These are phyloP conservation scores for Equus przewalskii DNA, from an alignment of 2,113 vertebrate genomes.

Conservation along the genomic window DNA sequence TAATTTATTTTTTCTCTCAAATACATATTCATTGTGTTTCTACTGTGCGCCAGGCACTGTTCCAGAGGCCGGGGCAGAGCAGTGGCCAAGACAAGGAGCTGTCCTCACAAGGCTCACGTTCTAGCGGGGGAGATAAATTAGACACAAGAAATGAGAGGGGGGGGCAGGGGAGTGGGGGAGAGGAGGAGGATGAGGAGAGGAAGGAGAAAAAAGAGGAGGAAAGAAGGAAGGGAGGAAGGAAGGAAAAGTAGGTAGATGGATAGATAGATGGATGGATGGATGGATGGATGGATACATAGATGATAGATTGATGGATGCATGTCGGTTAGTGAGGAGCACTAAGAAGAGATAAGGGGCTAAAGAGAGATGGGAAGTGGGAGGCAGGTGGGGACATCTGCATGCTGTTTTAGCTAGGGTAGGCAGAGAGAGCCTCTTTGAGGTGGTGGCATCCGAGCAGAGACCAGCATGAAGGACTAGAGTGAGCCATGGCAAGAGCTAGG, in stretches of 20 bases:
- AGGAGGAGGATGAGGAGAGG: too few species aligned
- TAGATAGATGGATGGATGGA: background rate
- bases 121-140: background rate
- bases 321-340: background rate
- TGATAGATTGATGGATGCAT: background rate
- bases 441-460: background rate
- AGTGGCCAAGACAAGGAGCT: background rate
- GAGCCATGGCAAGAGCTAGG: background rate
- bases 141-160: background rate
- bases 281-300: background rate
- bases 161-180: too few species aligned
- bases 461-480: background rate
- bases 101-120: background rate
- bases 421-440: too few species aligned
- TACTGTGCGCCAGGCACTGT: background rate
- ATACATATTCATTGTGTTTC: background rate
- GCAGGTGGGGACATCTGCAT: background rate
- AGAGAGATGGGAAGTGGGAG: too few species aligned
- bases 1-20: background rate
- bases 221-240: background rate
- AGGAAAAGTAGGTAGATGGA: background rate
- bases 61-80: background rate
- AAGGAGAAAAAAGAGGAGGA: too few species aligned
- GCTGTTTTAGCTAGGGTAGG: background rate
- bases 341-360: background rate